Percentiles rank a stretch among this genome's conserved stretches.
Evolutionary conservation across 2,797 vertebrate genomes (phyloP).

Genomic region (Fistularia commersonii): DNA sequence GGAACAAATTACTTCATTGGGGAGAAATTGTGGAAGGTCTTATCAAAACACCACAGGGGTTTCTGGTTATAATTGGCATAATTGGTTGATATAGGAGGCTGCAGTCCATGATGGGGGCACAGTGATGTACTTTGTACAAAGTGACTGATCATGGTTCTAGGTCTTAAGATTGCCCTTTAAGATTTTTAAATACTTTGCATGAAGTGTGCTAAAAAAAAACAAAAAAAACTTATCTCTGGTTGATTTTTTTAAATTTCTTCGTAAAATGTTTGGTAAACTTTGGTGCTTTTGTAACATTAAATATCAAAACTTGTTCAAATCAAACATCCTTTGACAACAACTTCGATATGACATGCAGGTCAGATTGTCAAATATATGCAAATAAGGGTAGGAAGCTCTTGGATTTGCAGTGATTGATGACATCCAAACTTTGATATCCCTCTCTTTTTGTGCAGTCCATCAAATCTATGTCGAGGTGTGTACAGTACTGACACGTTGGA

Average conservation of each 20-base stretch:
- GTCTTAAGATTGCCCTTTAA: conserved; percentile 39
- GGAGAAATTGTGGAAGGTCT: conserved; percentile 68
- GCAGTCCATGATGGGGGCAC: conserved; percentile 53
- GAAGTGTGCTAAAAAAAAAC: conserved; percentile 10
- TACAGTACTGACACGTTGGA: conserved; percentile 20
- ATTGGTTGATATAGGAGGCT: conserved; percentile 62
- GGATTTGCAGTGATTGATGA: conserved; percentile 13
- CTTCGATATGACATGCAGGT: too few relatives aligned
- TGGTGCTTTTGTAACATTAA: too few relatives aligned
- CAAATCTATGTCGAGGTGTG: conserved; percentile 14
- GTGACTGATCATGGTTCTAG: conserved; percentile 47
- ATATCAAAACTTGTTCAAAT: background rate
- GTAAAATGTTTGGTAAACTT: background rate
- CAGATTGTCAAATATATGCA: too few relatives aligned
- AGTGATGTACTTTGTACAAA: conserved; percentile 53
- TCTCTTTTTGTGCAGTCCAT: conserved; percentile 28
- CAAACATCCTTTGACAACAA: too few relatives aligned
- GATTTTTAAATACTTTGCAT: conserved; percentile 29
- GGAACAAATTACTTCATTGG: conserved; percentile 74
- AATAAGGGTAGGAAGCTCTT: too few relatives aligned
- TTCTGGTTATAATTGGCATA: conserved; percentile 71
- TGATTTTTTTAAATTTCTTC: conserved; percentile 1
- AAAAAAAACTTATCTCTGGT: background rate
- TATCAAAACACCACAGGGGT: conserved; percentile 74
- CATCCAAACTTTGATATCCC: conserved; percentile 12